A percentile compares a stretch with the other conserved stretches of the same genome.
Conservation (phyloP, 2,113 vertebrate genomes). For the Thymallus thymallus region DNA sequence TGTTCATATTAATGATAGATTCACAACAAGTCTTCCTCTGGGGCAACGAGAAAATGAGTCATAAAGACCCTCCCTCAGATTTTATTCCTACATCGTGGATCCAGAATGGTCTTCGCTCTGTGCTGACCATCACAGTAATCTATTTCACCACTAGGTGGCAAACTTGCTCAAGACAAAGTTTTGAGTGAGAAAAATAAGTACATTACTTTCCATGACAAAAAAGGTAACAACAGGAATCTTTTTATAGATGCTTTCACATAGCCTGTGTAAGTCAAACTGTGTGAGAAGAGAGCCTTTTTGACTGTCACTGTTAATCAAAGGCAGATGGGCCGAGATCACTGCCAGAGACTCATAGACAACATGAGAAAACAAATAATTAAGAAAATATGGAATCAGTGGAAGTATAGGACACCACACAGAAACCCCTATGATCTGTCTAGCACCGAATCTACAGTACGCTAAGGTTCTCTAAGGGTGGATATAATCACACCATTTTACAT, state of each 20-base stretch:
- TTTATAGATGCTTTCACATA: constrained; percentile 50
- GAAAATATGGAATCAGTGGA: constrained; percentile 40
- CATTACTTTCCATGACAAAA: constrained; percentile 54
- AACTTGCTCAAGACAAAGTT: constrained; percentile 31
- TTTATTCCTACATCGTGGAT: constrained; percentile 1
- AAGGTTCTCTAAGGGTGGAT: background rate
- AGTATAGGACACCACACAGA: constrained; percentile 43
- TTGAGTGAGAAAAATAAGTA: background rate
- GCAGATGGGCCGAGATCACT: constrained; percentile 48
- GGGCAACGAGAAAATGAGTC: constrained; percentile 31
- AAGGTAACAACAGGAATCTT: constrained; percentile 50
- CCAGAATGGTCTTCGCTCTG: constrained; percentile 12
- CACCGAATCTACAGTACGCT: background rate
- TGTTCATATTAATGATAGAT: constrained; percentile 3
- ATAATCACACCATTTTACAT: background rate
- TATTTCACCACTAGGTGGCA: constrained; percentile 57
- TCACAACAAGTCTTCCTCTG: constrained; percentile 32
- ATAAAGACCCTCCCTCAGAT: constrained; percentile 4
- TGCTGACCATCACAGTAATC: background rate
- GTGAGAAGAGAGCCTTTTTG: constrained; percentile 40
- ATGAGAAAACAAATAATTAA: constrained; percentile 40
- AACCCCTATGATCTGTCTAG: background rate
- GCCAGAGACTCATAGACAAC: constrained; percentile 4
- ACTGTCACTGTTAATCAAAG: constrained; percentile 52
- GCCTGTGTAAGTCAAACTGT: constrained; percentile 29